Evolutionary conservation across 2,888 invertebrate species (phyloP).

Genomic region (Blera fallax): DNA sequence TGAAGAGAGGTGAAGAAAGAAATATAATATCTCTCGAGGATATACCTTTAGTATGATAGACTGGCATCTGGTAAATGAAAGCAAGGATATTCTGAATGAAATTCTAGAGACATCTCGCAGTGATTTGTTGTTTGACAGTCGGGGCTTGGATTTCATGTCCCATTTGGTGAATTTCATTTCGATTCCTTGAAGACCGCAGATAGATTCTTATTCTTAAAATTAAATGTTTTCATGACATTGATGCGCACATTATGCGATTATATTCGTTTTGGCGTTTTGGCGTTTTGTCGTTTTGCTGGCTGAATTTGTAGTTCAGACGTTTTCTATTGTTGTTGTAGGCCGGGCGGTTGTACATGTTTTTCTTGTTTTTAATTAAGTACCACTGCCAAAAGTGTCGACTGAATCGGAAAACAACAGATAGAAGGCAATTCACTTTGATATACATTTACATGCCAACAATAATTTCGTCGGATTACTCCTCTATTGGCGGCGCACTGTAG

Average conservation of each 20-base stretch:
- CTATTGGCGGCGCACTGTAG: not conserved
- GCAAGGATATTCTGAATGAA: slow-evolving; percentile 14
- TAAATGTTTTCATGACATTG: slow-evolving; percentile 29
- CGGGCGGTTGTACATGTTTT: slow-evolving; percentile 2
- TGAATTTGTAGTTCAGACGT: not conserved
- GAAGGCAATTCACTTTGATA: slow-evolving; percentile 25
- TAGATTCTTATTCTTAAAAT: not conserved
- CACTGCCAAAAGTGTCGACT: slow-evolving; percentile 46
- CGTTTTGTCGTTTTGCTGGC: not conserved
- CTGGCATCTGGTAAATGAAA: not conserved
- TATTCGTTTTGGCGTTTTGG: not conserved
- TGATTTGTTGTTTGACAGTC: slow-evolving; percentile 20
- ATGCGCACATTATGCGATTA: slow-evolving; percentile 25
- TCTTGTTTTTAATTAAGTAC: slow-evolving; percentile 43
- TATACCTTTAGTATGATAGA: slow-evolving; percentile 17
- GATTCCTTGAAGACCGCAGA: not conserved
- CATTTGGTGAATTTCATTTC: slow-evolving; percentile 5
- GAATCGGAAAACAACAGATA: slow-evolving; percentile 17
- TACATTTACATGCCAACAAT: slow-evolving; percentile 48
- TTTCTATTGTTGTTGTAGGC: not conserved
- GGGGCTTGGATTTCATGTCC: not conserved
- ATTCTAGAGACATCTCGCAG: slow-evolving; percentile 10
- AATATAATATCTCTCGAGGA: slow-evolving; percentile 8
- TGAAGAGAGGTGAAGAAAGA: not conserved
- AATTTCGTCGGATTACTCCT: slow-evolving; percentile 16